Evolutionary conservation across 2,888 invertebrate species (phyloP).

Genomic region (Brachyopa scutellaris): DNA sequence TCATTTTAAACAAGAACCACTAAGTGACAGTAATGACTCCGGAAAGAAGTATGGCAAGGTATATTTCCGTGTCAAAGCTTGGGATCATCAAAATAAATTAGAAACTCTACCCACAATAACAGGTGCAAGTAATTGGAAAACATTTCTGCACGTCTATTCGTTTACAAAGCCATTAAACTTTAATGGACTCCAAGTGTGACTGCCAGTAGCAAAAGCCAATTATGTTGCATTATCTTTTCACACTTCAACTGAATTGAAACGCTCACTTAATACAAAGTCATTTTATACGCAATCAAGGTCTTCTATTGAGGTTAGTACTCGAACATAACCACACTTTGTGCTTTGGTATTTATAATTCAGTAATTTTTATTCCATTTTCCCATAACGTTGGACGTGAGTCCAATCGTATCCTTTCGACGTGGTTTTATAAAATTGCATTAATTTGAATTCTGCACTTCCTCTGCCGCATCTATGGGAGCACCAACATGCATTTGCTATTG

Average conservation of each 20-base stretch:
- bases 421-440: constrained; percentile 13
- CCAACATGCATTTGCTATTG: too few species aligned
- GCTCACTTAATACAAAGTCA: neutral
- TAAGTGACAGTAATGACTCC: too few species aligned
- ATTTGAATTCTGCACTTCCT: neutral
- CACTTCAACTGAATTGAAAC: neutral
- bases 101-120: too few species aligned
- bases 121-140: constrained; percentile 14
- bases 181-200: constrained; percentile 19
- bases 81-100: too few species aligned
- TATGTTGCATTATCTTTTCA: constrained; percentile 17
- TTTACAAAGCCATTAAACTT: constrained; percentile 7
- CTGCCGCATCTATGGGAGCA: too few species aligned
- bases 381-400: too few species aligned
- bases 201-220: constrained; percentile 16
- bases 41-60: too few species aligned
- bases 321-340: too few species aligned
- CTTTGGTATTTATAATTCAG: neutral
- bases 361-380: neutral
- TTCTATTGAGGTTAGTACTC: too few species aligned
- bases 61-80: too few species aligned
- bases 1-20: too few species aligned
- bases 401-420: neutral
- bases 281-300: neutral
- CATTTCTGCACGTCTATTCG: constrained; percentile 3